Evolutionary conservation across 2,113 vertebrate species (phyloP).

Genomic region (Catharus bicknelli): DNA sequence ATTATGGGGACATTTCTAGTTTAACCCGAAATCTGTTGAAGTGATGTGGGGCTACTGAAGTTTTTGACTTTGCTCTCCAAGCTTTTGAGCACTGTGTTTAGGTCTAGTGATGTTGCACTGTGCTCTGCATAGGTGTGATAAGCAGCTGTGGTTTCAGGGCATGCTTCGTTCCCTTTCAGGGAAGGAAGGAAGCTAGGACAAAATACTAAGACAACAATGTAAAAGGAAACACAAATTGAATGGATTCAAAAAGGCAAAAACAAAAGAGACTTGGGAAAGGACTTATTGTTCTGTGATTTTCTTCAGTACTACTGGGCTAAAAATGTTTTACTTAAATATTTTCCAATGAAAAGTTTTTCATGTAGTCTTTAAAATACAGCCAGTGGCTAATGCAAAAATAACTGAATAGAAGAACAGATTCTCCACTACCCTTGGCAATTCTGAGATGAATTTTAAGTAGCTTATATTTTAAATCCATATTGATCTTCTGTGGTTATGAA

Average conservation of each 20-base stretch:
- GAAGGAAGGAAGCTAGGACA: conserved; percentile 19
- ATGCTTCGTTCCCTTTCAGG: not conserved
- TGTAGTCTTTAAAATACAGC: not conserved
- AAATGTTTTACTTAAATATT: not conserved
- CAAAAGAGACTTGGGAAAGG: not conserved
- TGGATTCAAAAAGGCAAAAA: not conserved
- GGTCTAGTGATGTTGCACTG: not conserved
- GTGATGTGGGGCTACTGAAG: not conserved
- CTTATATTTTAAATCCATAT: conserved; percentile 21
- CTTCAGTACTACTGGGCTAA: not conserved
- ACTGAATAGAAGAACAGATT: not conserved
- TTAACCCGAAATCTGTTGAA: not conserved
- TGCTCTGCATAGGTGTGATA: not conserved
- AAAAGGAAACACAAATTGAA: conserved; percentile 17
- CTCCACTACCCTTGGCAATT: not conserved
- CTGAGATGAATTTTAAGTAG: not conserved
- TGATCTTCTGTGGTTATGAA: not conserved
- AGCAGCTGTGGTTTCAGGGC: conserved; percentile 6
- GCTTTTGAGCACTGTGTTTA: not conserved
- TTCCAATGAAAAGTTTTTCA: not conserved
- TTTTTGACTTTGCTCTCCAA: not conserved
- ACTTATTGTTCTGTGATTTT: not conserved
- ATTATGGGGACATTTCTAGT: accelerated
- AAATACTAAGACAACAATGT: not conserved
- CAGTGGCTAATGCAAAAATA: not conserved